Base-by-base conservation (phyloP, 2,113 vertebrate species). In the Notothenia coriiceps region DNA sequence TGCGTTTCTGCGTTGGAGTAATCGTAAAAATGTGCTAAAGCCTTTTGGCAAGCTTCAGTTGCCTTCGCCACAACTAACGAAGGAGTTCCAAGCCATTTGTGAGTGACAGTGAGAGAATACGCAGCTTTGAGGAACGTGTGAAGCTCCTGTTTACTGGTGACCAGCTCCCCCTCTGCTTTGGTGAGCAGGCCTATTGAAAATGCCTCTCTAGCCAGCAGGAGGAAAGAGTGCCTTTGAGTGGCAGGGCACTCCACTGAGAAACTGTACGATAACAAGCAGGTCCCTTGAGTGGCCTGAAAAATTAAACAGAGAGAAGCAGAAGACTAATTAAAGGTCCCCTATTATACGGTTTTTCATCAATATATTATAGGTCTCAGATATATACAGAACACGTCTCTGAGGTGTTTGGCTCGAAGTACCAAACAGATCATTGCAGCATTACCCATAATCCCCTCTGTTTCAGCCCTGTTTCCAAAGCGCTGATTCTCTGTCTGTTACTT, bases 151-250 rank as follows among this genome's bases (percentile, higher is more conserved):
- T 95, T 96, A 79, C 98, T 99, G 13, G 92, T 89, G 60, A 96
- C 82, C 0, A 55, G 67, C 6, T 96, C 88, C 0, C 80, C 85
- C 0, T 90, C 84, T 0, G 84, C 84, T 89, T 95, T 96, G 54
- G 96, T 97, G 51, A 98, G 95, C 22, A 99, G 95, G 60, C 97
- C 97, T 0, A 98, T 95, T 73, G 95, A 95, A 56, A 99, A 99
- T 22, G 98, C 96, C 80, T 98, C 96, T 59, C 92, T 96, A 18
- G 98, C 97, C 75, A 95, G 87, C 0, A 55, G 68, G 54, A 99
- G 93, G 89, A 94, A 96, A 0, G 72, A 70, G 4, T 25, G 57
- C 65, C 80, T 96, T 54, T 92, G 88, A 43, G 84, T 87, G 0
- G 66, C 65, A 9, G 95, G 95, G 44, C 97, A 97, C 60, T 94